Evolutionary conservation across 2,888 invertebrate genomes (phyloP).

Genomic region (Oxyscelio sp.): DNA sequence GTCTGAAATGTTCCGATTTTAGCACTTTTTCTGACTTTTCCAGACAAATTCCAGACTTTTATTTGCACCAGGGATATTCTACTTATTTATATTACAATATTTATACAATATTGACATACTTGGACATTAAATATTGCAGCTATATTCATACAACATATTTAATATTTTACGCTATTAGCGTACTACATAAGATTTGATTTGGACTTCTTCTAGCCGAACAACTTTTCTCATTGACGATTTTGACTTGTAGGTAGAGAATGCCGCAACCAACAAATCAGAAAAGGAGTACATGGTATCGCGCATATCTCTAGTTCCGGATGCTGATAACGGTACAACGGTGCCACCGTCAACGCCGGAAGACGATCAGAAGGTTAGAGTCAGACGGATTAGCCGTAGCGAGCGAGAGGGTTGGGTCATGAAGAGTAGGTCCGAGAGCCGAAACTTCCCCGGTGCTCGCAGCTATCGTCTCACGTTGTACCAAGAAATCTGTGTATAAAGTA

Average conservation of each 20-base stretch:
- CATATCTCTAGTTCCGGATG: constrained; percentile 65
- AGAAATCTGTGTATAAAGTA: constrained; percentile 85
- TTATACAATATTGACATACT: too few species aligned
- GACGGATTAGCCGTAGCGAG: constrained; percentile 76
- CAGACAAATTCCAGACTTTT: too few species aligned
- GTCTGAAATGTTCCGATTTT: too few species aligned
- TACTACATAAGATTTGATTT: too few species aligned
- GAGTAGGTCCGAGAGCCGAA: constrained; percentile 75
- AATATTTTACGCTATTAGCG: too few species aligned
- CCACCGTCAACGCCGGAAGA: constrained; percentile 77
- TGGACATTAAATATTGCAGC: too few species aligned
- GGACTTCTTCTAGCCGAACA: too few species aligned
- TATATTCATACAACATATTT: too few species aligned
- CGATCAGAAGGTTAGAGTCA: constrained; percentile 85
- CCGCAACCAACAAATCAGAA: constrained; percentile 7
- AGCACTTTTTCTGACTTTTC: too few species aligned
- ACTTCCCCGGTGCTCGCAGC: constrained; percentile 75
- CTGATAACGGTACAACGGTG: constrained; percentile 63
- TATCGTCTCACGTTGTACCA: constrained; percentile 82
- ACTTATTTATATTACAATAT: too few species aligned
- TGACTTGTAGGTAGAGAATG: constrained; percentile 43
- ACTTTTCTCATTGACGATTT: too few species aligned
- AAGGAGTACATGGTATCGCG: constrained; percentile 55
- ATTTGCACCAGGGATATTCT: too few species aligned
- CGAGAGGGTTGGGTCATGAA: constrained; percentile 80